Percentiles rank a stretch among this genome's conserved stretches.
Evolutionary conservation across 2,113 vertebrate genomes (phyloP).

Genomic region (Trogon melanurus): DNA sequence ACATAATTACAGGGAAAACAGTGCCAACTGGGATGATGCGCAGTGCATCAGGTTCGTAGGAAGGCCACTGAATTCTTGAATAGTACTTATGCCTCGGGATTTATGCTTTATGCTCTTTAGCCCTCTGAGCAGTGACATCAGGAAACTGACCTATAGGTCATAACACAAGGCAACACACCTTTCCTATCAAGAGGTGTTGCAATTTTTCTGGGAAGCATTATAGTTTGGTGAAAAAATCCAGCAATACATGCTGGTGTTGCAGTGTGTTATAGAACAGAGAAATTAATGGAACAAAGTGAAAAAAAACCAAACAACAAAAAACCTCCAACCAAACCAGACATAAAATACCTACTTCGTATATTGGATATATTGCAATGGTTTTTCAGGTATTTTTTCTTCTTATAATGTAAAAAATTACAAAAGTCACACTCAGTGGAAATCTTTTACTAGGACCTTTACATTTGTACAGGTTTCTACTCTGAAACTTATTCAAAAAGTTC

Average conservation of each 20-base stretch:
- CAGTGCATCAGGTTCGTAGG: not conserved
- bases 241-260: not conserved
- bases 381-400: not conserved
- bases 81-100: not conserved
- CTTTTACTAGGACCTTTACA: not conserved
- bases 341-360: not conserved
- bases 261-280: not conserved
- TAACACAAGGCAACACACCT: not conserved
- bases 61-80: not conserved
- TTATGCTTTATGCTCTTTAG: not conserved
- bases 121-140: not conserved
- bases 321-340: not conserved
- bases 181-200: not conserved
- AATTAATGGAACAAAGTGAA: not conserved
- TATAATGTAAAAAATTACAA: not conserved
- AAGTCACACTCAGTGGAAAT: not conserved
- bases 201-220: not conserved
- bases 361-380: not conserved
- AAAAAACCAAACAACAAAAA: not conserved
- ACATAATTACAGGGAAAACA: not conserved
- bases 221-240: not conserved
- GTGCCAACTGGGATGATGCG: not conserved
- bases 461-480: not conserved
- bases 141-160: not conserved
- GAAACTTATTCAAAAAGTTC: not conserved